Evolutionary conservation across 2,113 vertebrate genomes (phyloP).

Genomic region (Callopanchax toddi): DNA sequence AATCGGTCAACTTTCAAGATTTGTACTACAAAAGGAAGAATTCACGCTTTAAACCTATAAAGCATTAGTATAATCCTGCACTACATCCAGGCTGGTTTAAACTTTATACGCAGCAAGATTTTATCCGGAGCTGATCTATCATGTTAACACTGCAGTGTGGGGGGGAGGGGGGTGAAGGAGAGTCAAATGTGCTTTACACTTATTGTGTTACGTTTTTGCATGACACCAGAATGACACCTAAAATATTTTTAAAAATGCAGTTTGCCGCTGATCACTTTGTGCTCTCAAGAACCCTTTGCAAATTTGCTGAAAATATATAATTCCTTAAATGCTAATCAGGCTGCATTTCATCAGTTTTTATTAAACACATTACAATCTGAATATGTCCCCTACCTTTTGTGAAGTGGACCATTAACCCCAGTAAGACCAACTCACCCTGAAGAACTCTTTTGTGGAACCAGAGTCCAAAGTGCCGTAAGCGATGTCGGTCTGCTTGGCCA

Average conservation of each 20-base stretch:
- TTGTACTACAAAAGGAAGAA: too few relatives aligned
- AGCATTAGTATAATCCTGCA: not conserved
- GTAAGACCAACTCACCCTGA: conserved; percentile 87
- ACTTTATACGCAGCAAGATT: not conserved
- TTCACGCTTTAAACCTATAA: not conserved
- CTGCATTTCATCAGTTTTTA: not conserved
- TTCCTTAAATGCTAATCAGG: not conserved
- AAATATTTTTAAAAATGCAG: too few relatives aligned
- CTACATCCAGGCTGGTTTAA: not conserved
- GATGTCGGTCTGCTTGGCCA: conserved; percentile 98
- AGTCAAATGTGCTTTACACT: too few relatives aligned
- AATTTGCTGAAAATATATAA: too few relatives aligned
- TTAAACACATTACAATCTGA: not conserved
- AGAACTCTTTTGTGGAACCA: conserved; percentile 99
- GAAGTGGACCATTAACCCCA: conserved; percentile 1
- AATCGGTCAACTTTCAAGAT: too few relatives aligned
- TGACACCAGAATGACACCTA: too few relatives aligned
- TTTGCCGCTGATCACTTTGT: too few relatives aligned
- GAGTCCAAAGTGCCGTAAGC: conserved; percentile 98
- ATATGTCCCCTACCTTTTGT: not conserved
- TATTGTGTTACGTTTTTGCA: too few relatives aligned
- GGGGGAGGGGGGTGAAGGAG: too few relatives aligned
- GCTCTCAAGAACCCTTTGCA: too few relatives aligned
- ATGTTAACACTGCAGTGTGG: too few relatives aligned
- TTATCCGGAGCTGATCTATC: not conserved